These are phyloP conservation scores for Zaprionus obscuricornis DNA, from an alignment of 2,888 invertebrate species.

Conservation along the genomic window DNA sequence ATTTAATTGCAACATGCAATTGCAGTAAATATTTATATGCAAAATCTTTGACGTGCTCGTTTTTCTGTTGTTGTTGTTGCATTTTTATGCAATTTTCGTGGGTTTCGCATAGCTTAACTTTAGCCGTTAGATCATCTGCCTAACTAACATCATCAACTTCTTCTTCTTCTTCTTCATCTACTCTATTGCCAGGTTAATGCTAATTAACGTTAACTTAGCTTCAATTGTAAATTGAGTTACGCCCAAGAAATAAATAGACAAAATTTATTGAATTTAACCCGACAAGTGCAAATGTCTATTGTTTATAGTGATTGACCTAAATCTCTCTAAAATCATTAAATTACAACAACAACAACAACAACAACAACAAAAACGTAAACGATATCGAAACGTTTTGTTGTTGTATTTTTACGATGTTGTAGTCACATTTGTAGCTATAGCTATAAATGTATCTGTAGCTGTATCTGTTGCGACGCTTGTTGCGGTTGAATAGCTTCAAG, in stretches of 20 bases:
- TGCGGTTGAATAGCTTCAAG: constrained; percentile 74
- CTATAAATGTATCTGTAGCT: constrained; percentile 17
- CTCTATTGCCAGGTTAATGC: constrained; percentile 4
- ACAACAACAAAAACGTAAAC: constrained; percentile 15
- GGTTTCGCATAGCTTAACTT: constrained; percentile 23
- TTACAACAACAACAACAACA: constrained; percentile 7
- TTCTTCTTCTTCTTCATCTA: constrained; percentile 17
- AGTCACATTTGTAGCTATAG: constrained; percentile 11
- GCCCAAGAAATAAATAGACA: too few species aligned
- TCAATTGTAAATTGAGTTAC: constrained; percentile 45
- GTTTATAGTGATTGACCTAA: constrained; percentile 65
- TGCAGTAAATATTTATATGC: constrained; percentile 29
- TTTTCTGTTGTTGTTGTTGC: too few species aligned
- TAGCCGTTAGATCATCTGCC: constrained; percentile 41
- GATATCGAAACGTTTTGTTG: constrained; percentile 38
- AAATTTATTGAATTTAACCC: constrained; percentile 43
- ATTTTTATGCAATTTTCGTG: constrained; percentile 26
- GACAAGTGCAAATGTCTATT: constrained; percentile 62
- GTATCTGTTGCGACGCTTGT: constrained; percentile 63
- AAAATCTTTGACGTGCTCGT: too few species aligned
- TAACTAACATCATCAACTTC: constrained; percentile 22
- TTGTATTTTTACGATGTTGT: constrained; percentile 16
- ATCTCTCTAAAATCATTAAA: constrained; percentile 50
- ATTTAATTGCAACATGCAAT: too few species aligned
- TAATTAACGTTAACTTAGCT: constrained; percentile 30